Base-by-base conservation (phyloP, 2,113 vertebrate species). In the Callorhinus ursinus region DNA sequence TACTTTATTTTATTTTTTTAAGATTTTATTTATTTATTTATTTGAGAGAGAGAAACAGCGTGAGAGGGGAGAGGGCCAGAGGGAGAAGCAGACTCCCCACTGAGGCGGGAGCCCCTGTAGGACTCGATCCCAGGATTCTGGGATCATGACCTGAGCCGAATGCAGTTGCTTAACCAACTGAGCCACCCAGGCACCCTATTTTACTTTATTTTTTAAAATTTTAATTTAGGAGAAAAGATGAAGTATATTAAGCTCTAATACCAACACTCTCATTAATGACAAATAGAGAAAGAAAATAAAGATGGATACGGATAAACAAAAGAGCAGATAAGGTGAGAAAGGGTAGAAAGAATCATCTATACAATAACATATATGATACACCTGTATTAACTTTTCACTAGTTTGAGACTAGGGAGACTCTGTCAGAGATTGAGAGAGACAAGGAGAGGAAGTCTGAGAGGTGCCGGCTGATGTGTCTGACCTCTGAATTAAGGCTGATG, bases 401-500 rank as follows among this genome's bases (percentile, higher is more conserved):
- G 15, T 57, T 65, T 67, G 61, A 69, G 76, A 57, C 1, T 53
- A 57, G 51, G 19, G 16, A 74, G 18, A 18, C 21, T 74, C 24
- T 84, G 46, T 39, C 19, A 67, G 82, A 81, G 53, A 65, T 4
- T 22, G 71, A 74, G 16, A 49, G 21, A 31, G 67, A 36, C 15
- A 16, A 22, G 31, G 36, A 55, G 21, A 57, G 76, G 92, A 59
- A 80, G 15, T 8, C n/a, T 88, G 39, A 74, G 31, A 82, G 33
- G 53, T 72, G 65, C 33, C 13, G 39, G 85, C 59, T 76, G 71
- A 88, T 61, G 7, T 53, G 39, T 59, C 79, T 88, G 53, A 82
- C 53, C 53, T 33, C 81, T 93, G 57, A 94, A 77, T 88, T 72
- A 95, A 86, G 59, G 39, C n/a, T 76, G 83, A 63, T 81, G 51